Evolutionary conservation across 2,113 vertebrate species (phyloP).

Genomic region (Tragulus kanchil): DNA sequence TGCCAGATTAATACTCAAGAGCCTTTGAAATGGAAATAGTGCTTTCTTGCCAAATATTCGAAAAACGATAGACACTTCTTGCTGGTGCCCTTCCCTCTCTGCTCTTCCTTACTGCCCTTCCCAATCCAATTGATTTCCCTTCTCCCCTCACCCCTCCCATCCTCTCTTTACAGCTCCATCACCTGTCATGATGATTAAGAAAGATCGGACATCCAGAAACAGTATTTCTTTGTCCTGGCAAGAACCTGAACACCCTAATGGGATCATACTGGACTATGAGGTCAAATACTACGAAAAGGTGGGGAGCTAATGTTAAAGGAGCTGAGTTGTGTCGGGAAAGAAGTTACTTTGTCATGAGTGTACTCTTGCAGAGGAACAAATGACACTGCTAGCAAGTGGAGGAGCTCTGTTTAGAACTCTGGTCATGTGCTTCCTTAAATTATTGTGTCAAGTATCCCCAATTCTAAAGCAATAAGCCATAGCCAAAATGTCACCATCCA

Average conservation of each 20-base stretch:
- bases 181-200: conserved; percentile 94
- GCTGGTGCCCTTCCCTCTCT: conserved; percentile 63
- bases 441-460: not conserved
- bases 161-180: conserved; percentile 93
- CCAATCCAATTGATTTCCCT: not conserved
- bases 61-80: conserved; percentile 78
- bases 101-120: not conserved
- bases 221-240: conserved; percentile 97
- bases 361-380: not conserved
- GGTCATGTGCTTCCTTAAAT: not conserved
- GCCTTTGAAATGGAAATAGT: conserved; percentile 78
- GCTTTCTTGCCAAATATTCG: conserved; percentile 76
- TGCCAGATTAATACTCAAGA: conserved; percentile 81
- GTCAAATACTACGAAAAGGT: conserved; percentile 99
- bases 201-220: conserved; percentile 96
- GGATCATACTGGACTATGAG: conserved; percentile 99
- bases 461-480: not conserved
- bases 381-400: not conserved
- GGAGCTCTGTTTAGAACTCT: not conserved
- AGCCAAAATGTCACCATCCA: not conserved
- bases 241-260: conserved; percentile 97
- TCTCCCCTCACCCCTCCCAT: not conserved
- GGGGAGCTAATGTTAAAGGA: conserved; percentile 78
- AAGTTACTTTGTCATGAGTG: not conserved
- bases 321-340: not conserved